A percentile compares a stretch with the other conserved stretches of the same genome.
Evolutionary conservation across 2,888 invertebrate species (phyloP).

Genomic region (Dicycla oo): DNA sequence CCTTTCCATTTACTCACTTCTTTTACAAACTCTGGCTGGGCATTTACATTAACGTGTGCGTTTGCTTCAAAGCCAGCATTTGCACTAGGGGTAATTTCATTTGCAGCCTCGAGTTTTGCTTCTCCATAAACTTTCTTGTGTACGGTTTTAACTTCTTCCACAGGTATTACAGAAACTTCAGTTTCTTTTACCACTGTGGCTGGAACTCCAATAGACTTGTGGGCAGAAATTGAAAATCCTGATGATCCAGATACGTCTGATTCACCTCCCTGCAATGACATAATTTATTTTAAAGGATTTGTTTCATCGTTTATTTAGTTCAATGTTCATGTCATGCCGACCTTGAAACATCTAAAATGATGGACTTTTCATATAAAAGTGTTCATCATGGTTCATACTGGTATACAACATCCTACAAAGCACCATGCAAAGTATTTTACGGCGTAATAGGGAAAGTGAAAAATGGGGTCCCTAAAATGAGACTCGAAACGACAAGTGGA

Average conservation of each 20-base stretch:
- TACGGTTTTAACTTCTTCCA: slow-evolving; percentile 60
- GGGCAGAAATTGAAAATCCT: slow-evolving; percentile 75
- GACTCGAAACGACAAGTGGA: slow-evolving; percentile 60
- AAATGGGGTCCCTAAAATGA: slow-evolving; percentile 60
- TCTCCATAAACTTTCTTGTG: slow-evolving; percentile 74
- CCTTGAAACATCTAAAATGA: slow-evolving; percentile 22
- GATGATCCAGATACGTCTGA: slow-evolving; percentile 72
- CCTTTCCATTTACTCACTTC: slow-evolving; percentile 82
- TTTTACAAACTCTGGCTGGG: slow-evolving; percentile 74
- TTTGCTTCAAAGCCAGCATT: slow-evolving; percentile 59
- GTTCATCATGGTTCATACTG: slow-evolving; percentile 15
- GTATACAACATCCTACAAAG: slow-evolving; percentile 30
- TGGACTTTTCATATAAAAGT: slow-evolving; percentile 34
- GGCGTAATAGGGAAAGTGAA: slow-evolving; percentile 51
- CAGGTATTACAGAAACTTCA: slow-evolving; percentile 67
- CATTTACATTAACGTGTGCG: slow-evolving; percentile 67
- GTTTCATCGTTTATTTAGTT: background rate
- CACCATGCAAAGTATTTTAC: slow-evolving; percentile 52
- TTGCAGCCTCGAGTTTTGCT: slow-evolving; percentile 74
- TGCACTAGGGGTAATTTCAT: slow-evolving; percentile 76
- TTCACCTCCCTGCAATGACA: slow-evolving; percentile 77
- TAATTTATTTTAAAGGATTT: background rate
- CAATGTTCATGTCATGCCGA: slow-evolving; percentile 22
- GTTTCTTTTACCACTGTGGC: slow-evolving; percentile 70
- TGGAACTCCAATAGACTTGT: slow-evolving; percentile 72